phyloP scores from a whole-genome alignment of 2,797 vertebrate genomes.

The Protonibea diacanthus region DNA sequence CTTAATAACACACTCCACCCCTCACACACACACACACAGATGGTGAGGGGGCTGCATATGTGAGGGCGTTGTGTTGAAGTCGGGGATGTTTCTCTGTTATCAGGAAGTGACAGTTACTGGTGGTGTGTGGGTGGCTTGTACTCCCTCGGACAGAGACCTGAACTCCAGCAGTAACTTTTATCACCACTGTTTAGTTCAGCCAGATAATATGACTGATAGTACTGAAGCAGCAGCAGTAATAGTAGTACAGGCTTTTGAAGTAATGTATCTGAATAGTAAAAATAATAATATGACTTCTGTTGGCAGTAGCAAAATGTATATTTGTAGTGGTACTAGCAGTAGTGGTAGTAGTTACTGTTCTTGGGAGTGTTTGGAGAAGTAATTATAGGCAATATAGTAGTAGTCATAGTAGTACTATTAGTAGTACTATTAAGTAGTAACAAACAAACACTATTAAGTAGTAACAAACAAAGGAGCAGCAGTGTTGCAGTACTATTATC shows the following conservation, averaged over 20 bases:
- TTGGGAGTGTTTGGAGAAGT: too few relatives aligned
- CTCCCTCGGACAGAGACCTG: not conserved
- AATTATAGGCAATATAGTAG: not conserved
- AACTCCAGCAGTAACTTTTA: not conserved
- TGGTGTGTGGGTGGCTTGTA: not conserved
- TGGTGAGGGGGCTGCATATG: slow-evolving; percentile 11
- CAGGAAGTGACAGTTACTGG: slow-evolving; percentile 53
- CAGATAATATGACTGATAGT: not conserved
- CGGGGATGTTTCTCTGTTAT: slow-evolving; percentile 29
- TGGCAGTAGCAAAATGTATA: not conserved
- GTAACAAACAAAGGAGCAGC: not conserved
- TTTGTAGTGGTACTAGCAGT: not conserved
- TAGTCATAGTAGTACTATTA: not conserved
- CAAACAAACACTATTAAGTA: not conserved
- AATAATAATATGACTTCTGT: too few relatives aligned
- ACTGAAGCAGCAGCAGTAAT: not conserved
- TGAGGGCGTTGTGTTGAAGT: slow-evolving; percentile 23
- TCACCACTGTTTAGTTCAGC: too few relatives aligned
- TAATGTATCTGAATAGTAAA: not conserved
- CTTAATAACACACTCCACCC: slow-evolving; percentile 72
- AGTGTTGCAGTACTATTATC: not conserved
- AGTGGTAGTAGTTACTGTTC: not conserved
- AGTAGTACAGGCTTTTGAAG: not conserved
- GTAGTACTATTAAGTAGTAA: not conserved
- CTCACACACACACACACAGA: slow-evolving; percentile 22